Base-by-base conservation (phyloP, 2,797 vertebrate species). In the Acomys russatus region DNA sequence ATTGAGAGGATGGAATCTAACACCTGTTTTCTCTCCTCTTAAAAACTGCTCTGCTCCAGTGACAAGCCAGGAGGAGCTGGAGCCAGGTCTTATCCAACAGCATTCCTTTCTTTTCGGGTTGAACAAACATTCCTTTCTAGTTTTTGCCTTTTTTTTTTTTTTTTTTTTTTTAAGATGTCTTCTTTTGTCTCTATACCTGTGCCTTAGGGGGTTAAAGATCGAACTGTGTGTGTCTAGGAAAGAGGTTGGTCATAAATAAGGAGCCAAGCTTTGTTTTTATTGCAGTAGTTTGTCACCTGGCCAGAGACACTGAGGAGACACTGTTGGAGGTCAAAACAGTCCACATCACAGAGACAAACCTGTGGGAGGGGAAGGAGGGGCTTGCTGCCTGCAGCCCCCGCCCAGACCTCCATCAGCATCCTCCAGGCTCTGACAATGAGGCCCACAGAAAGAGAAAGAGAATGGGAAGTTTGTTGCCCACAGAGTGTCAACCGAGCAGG, bases 41-140 rank as follows among this genome's bases (percentile, higher is more conserved):
- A 70, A 94, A 86, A 90, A 86, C 18, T 23, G 15, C 11, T 68
- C 64, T 64, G 68, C 51, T 74, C 0, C 11, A 12, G 14, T 64
- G 74, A 73, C 77, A 82, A 94, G 71, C 17, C 87, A 10, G 93
- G 18, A 22, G 90, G 80, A 80, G n/a, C 20, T 4, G 44, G 11
- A 83, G 17, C 54, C 23, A 33, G 35, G 64, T 61, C 80, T 79
- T n/a, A 33, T 15, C 56, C 22, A 74, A 86, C 82, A 93, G 91
- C 92, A 97, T 94, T 96, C 79, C 92, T 98, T 96, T 87, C 97
- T 97, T n/a, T n/a, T n/a, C n/a, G n/a, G n/a, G n/a, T n/a, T n/a
- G n/a, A n/a, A n/a, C n/a, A n/a, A n/a, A 92, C 92, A 97, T 94
- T 96, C 79, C 92, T 98, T 96, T 87, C 97, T 97, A 96, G 96